Conservation (phyloP, 2,888 invertebrate genomes). For the Drosophila anomalata region DNA sequence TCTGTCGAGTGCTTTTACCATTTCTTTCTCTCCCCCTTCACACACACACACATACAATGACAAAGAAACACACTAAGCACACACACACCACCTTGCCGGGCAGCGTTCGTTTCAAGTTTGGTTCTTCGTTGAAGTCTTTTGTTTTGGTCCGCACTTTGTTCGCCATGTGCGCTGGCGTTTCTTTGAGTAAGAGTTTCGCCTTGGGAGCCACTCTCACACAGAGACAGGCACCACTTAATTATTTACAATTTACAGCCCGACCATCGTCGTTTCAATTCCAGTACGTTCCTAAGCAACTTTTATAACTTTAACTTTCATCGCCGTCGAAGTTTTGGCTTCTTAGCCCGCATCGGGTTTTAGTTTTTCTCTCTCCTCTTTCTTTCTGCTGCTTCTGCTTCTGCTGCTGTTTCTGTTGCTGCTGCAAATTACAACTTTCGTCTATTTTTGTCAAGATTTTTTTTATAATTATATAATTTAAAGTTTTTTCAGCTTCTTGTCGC, state of each 20-base stretch:
- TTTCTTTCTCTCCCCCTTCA: constrained; percentile 56
- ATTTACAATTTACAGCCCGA: constrained; percentile 58
- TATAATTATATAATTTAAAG: constrained; percentile 81
- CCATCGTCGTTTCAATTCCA: constrained; percentile 64
- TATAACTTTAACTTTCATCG: constrained; percentile 80
- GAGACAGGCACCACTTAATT: constrained; percentile 51
- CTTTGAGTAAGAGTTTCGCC: constrained; percentile 67
- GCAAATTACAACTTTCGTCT: constrained; percentile 79
- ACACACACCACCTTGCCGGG: constrained; percentile 12
- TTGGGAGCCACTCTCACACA: constrained; percentile 53
- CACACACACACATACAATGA: constrained; percentile 13
- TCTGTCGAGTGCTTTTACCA: constrained; percentile 53
- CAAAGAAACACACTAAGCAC: constrained; percentile 7
- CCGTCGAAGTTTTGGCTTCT: constrained; percentile 53
- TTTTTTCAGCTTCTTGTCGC: constrained; percentile 29
- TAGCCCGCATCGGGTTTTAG: constrained; percentile 49
- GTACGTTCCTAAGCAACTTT: constrained; percentile 63
- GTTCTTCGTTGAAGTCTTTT: constrained; percentile 78
- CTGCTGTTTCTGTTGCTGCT: constrained; percentile 48
- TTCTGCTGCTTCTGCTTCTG: constrained; percentile 37
- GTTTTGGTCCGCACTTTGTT: constrained; percentile 71
- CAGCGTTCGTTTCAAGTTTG: constrained; percentile 57
- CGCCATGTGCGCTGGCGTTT: constrained; percentile 66
- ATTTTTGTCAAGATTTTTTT: constrained; percentile 79
- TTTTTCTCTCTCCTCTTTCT: constrained; percentile 40